phyloP scores from a whole-genome alignment of 2,888 invertebrate species.

The Leucoma salicis region DNA sequence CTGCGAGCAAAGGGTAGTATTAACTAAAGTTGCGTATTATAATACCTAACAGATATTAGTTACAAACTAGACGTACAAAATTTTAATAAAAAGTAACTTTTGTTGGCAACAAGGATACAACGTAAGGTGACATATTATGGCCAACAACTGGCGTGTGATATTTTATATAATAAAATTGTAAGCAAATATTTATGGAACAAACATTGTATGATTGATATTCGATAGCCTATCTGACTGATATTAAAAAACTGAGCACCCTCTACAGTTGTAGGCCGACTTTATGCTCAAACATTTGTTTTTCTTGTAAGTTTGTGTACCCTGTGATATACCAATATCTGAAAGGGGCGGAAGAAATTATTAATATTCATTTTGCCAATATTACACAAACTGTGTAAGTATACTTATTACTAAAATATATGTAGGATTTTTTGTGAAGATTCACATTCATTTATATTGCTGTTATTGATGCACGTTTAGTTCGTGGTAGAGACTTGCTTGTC shows the following conservation, averaged over 20 bases:
- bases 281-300: background rate
- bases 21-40: no score
- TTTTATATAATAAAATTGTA: constrained; percentile 15
- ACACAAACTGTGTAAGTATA: no score
- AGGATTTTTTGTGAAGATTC: no score
- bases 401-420: no score
- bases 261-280: background rate
- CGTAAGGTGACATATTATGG: constrained; percentile 26
- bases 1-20: no score
- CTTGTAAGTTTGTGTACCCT: background rate
- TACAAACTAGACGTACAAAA: background rate
- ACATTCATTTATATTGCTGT: no score
- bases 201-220: constrained; percentile 16
- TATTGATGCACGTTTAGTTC: no score
- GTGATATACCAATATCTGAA: background rate
- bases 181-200: constrained; percentile 17
- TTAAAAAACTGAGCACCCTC: background rate
- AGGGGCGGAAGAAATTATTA: no score
- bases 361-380: no score
- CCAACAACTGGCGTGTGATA: constrained; percentile 23
- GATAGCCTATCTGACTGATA: constrained; percentile 7
- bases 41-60: background rate
- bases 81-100: background rate
- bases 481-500: no score
- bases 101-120: background rate